Conservation (phyloP, 2,888 invertebrate species). For the Diaphora mendica region DNA sequence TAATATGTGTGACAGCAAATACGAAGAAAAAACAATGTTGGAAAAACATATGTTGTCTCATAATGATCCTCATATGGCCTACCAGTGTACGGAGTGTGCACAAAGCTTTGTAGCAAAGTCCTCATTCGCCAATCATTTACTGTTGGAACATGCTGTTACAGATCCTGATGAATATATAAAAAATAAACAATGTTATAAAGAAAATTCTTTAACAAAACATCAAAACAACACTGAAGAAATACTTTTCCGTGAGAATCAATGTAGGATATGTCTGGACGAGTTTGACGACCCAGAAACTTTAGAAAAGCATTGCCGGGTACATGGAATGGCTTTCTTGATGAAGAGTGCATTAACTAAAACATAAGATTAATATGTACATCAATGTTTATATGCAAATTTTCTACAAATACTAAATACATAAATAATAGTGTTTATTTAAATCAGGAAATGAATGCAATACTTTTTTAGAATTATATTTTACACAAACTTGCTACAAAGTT, state of each 20-base stretch:
- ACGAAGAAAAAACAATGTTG: conserved; percentile 68
- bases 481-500: background rate
- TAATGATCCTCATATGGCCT: conserved; percentile 85
- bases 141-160: conserved; percentile 89
- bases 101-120: conserved; percentile 91
- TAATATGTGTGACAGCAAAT: conserved; percentile 72
- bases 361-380: conserved; percentile 18
- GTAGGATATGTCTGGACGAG: conserved; percentile 90
- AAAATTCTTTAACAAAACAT: conserved; percentile 77
- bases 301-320: conserved; percentile 91
- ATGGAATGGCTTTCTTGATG: conserved; percentile 92
- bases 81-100: conserved; percentile 92
- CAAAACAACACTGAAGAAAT: conserved; percentile 66
- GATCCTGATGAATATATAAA: conserved; percentile 88
- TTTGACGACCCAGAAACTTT: conserved; percentile 88
- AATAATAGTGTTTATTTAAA: background rate
- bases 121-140: conserved; percentile 90
- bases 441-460: background rate
- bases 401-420: background rate
- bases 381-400: background rate
- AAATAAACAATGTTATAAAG: conserved; percentile 85
- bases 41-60: conserved; percentile 81
- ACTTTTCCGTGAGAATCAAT: conserved; percentile 88
- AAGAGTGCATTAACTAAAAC: conserved; percentile 72
- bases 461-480: background rate